A percentile compares a stretch with the other conserved stretches of the same genome.
Evolutionary conservation across 2,888 invertebrate genomes (phyloP).

Genomic region (Athalia circularis): DNA sequence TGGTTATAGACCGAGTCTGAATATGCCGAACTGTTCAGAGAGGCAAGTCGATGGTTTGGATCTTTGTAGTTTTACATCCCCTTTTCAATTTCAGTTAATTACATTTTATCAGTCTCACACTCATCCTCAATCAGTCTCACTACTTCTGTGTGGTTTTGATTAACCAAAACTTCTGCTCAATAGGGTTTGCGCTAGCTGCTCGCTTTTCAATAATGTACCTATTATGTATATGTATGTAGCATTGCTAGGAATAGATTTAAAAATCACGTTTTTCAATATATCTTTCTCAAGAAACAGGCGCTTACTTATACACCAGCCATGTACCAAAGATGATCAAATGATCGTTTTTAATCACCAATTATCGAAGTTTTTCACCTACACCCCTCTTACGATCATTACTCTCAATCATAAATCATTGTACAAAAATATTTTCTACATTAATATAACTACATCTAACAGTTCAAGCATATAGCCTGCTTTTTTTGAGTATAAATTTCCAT

Average conservation of each 20-base stretch:
- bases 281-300: constrained; percentile 2
- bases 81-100: constrained; percentile 52
- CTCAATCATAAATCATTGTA: background rate
- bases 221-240: constrained; percentile 57
- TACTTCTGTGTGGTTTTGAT: constrained; percentile 65
- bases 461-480: constrained; percentile 55
- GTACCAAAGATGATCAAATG: background rate
- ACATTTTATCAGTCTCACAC: constrained; percentile 51
- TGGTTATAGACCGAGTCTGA: constrained; percentile 74
- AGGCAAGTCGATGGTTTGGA: constrained; percentile 75
- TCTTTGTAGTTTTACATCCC: constrained; percentile 71
- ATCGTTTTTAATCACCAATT: background rate
- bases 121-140: constrained; percentile 61
- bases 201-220: constrained; percentile 62
- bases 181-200: constrained; percentile 69
- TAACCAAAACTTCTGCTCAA: constrained; percentile 68
- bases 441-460: constrained; percentile 6
- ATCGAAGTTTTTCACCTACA: background rate
- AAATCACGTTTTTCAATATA: constrained; percentile 44
- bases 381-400: background rate
- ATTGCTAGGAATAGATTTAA: constrained; percentile 59
- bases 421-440: background rate
- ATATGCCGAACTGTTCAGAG: constrained; percentile 75
- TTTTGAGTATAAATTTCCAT: constrained; percentile 25
- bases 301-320: background rate